Evolutionary conservation across 2,888 invertebrate species (phyloP).

Genomic region (Argyresthia goedartella): DNA sequence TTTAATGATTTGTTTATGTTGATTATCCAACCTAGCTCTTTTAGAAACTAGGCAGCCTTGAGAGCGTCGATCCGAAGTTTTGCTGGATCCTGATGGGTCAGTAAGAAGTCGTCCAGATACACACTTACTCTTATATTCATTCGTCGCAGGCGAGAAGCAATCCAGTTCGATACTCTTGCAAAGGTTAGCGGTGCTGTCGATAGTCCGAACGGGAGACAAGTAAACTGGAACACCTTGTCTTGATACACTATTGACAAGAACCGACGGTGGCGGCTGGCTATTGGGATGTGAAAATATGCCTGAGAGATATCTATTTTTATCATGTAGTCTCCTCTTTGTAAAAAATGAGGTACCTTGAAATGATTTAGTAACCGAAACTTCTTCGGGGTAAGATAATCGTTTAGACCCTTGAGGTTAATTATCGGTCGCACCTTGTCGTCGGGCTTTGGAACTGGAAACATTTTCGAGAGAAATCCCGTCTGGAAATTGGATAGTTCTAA

Average conservation of each 20-base stretch:
- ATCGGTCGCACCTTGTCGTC: background rate
- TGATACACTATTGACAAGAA: too few species aligned
- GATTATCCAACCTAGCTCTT: background rate
- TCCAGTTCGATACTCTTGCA: too few species aligned
- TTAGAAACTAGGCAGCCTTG: background rate
- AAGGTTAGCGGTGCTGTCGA: too few species aligned
- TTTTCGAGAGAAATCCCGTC: too few species aligned
- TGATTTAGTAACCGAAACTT: background rate
- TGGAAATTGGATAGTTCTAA: too few species aligned
- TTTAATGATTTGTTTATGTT: background rate
- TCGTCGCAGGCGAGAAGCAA: background rate
- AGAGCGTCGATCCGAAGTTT: background rate
- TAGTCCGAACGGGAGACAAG: too few species aligned
- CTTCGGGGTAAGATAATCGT: background rate
- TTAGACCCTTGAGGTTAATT: background rate
- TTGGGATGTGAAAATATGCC: too few species aligned
- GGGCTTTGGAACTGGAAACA: background rate
- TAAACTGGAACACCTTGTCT: too few species aligned
- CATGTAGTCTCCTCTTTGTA: too few species aligned
- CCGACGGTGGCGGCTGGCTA: background rate
- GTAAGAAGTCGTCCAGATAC: background rate
- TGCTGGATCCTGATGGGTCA: background rate
- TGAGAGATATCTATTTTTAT: too few species aligned
- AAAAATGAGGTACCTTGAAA: too few species aligned
- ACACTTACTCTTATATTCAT: background rate